Evolutionary conservation across 2,888 invertebrate genomes (phyloP).

Genomic region (Idaea dimidiata): DNA sequence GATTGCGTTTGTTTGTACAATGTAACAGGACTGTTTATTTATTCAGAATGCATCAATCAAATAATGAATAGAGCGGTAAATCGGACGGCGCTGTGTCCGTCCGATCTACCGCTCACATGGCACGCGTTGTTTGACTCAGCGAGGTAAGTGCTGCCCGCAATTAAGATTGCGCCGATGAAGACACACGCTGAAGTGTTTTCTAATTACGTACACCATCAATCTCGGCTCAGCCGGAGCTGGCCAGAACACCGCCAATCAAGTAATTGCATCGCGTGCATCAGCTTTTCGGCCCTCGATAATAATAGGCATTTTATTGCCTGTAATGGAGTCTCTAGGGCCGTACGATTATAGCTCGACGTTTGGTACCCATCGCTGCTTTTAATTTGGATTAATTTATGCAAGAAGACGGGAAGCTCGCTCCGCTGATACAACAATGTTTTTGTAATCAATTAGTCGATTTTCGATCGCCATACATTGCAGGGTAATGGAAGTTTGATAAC

Average conservation of each 20-base stretch:
- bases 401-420: constrained; percentile 52
- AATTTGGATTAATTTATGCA: constrained; percentile 76
- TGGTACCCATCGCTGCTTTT: constrained; percentile 65
- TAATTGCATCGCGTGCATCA: constrained; percentile 81
- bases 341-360: constrained; percentile 65
- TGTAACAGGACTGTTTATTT: not conserved
- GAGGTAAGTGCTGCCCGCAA: constrained; percentile 75
- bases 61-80: constrained; percentile 39
- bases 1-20: not conserved
- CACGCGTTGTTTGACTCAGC: constrained; percentile 74
- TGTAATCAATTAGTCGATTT: constrained; percentile 69
- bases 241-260: constrained; percentile 80
- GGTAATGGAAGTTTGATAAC: constrained; percentile 63
- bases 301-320: constrained; percentile 80
- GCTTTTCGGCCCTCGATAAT: constrained; percentile 80
- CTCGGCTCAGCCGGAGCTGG: constrained; percentile 62
- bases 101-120: too few species aligned
- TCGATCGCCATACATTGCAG: constrained; percentile 46
- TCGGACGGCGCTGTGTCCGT: constrained; percentile 34
- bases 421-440: constrained; percentile 52
- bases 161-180: constrained; percentile 77
- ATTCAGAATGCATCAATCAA: constrained; percentile 42
- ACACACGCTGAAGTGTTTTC: constrained; percentile 80
- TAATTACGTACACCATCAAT: constrained; percentile 80
- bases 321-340: constrained; percentile 80